These are phyloP conservation scores for Zaprionus africanus DNA, from an alignment of 1,140 invertebrate genomes.

Conservation along the genomic window DNA sequence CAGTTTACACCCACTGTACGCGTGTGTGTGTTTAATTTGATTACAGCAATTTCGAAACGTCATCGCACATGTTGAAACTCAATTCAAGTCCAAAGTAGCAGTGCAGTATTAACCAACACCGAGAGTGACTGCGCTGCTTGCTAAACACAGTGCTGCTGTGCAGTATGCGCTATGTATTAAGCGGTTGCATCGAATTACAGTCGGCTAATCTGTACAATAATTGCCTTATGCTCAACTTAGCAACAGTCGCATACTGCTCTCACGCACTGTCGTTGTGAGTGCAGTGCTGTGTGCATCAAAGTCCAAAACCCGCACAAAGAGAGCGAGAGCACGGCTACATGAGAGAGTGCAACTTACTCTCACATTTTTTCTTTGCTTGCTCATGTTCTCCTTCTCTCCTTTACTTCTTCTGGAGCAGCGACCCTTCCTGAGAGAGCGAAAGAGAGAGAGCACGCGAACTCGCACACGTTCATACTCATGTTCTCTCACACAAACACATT, in stretches of 20 bases:
- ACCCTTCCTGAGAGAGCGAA: background rate
- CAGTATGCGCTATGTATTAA: slow-evolving; percentile 14
- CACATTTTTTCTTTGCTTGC: background rate
- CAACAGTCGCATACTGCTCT: slow-evolving; percentile 20
- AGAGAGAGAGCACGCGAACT: slow-evolving; percentile 16
- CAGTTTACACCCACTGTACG: slow-evolving; percentile 4
- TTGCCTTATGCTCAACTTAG: background rate
- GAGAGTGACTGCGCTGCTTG: slow-evolving; percentile 3
- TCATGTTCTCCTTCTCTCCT: background rate
- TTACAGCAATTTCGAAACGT: slow-evolving; percentile 60
- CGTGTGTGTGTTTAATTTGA: slow-evolving; percentile 43
- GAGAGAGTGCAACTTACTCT: background rate
- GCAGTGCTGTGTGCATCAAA: slow-evolving; percentile 34
- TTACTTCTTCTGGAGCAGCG: slow-evolving; percentile 1
- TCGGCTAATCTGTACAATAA: background rate
- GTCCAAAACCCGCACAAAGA: slow-evolving; percentile 41
- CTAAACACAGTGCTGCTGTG: slow-evolving; percentile 18
- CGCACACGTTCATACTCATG: background rate
- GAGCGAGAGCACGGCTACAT: background rate
- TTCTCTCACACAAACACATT: background rate
- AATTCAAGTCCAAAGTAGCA: slow-evolving; percentile 64
- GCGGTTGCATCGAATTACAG: background rate
- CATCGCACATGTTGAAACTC: slow-evolving; percentile 54
- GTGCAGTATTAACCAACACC: slow-evolving; percentile 39
- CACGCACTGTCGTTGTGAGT: slow-evolving; percentile 26